Base-by-base conservation (phyloP, 2,888 invertebrate genomes). In the Magallana nippona region DNA sequence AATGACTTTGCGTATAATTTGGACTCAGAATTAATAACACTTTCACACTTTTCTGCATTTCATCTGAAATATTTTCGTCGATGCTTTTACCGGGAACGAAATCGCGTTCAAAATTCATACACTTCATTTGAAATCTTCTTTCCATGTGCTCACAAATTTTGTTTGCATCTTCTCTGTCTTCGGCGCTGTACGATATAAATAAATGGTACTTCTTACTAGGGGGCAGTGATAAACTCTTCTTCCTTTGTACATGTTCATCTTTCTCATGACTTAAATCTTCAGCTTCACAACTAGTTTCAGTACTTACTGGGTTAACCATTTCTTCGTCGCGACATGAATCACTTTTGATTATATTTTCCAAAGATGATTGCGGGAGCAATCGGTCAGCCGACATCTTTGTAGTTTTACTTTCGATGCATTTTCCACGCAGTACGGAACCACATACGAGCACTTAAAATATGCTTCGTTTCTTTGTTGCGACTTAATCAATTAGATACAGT, bases 1-100 rank as follows among this genome's bases (percentile, higher is more conserved):
- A 62, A 8, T 60, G 62, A n/a, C 62, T 62, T 22, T 44, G 15
- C 17, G 44, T 11, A 63, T 55, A 81, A 55, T 62, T 60, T 13
- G 81, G 81, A 62, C 81, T 81, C n/a, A 81, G 55, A 62, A 81
- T 62, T 44, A 62, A 19, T 2, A 81, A 55, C 19, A 81, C 81
- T 62, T 60, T 62, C 10, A 62, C 81, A 81, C 81, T 81, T 19
- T 19, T 60, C 63, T n/a, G 44, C 60, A 81, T 62, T 32, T 55
- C 17, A 5, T 62, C n/a, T 32, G 44, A 19, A 13, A 81, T 62
- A 55, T 62, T 62, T 15, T 81, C 62, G n/a, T 81, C 81, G 44
- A 81, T 81, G 19, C 17, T 27, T 44, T 81, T 55, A 5, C 81
- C 81, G 15, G 22, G 56, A 15, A 19, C 55, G 19, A 81, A 62